Conservation (phyloP, 2,113 vertebrate genomes). For the Saccopteryx leptura region DNA sequence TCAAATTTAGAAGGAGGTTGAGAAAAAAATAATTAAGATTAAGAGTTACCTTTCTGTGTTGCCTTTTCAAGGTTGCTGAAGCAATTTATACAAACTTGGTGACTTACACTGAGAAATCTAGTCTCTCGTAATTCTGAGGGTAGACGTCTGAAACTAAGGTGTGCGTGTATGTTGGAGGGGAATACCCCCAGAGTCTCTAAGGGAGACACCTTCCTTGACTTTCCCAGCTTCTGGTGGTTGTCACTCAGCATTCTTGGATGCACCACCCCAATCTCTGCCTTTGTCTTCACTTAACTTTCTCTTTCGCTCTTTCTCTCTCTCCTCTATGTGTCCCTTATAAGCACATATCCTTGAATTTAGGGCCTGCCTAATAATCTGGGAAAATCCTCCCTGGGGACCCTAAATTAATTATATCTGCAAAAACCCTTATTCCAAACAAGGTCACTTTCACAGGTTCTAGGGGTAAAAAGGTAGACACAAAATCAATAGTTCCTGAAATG, state of each 20-base stretch:
- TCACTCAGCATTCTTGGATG: accelerated
- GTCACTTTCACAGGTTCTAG: not conserved
- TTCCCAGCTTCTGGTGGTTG: not conserved
- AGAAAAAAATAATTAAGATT: not conserved
- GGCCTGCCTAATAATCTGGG: not conserved
- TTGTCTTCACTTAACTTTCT: not conserved
- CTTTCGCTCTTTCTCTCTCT: not conserved
- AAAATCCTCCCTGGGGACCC: not conserved
- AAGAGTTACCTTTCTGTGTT: not conserved
- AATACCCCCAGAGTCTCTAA: accelerated
- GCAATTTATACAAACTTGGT: not conserved
- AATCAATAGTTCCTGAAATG: not conserved
- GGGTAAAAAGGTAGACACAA: not conserved
- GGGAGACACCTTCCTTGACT: not conserved
- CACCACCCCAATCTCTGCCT: not conserved
- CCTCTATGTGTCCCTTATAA: not conserved
- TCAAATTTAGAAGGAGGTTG: not conserved
- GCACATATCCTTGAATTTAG: not conserved
- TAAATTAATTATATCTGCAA: not conserved
- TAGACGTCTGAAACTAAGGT: not conserved
- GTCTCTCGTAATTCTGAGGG: not conserved
- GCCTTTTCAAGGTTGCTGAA: not conserved
- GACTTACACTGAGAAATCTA: not conserved
- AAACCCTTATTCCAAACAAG: not conserved
- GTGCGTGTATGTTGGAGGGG: too few species aligned